Evolutionary conservation across 2,888 invertebrate species (phyloP), one percentile per base, ranked within the genome.

Genomic region (Hypselothyrea guttata): DNA sequence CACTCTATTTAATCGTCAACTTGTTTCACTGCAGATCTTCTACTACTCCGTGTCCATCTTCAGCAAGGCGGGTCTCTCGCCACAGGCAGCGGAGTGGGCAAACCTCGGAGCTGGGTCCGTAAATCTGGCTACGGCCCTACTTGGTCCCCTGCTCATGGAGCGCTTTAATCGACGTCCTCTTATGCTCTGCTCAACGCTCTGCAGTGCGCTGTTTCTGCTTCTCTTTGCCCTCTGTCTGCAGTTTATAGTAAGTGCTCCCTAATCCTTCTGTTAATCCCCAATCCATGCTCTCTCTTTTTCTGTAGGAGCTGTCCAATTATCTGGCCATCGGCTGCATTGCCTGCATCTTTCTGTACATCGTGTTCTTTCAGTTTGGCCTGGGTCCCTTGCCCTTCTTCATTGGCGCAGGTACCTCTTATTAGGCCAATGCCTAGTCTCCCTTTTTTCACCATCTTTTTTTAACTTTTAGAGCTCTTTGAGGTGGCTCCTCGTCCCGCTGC

Each of bases 371-470:
- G 48, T 91, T 96, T 59, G 97, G 96, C 0, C 91, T 97, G 30
- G 97, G 96, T 0, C 96, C 96, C 0, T 94, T 96, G 84, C 96
- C 96, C 0, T 96, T 94, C 88, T 96, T 96, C 84, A 94, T 96
- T 61, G 96, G 95, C 9, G 94, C 96, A 68, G 94, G 94, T 94
- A 65, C 5, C 45, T 41, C 13, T 7, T 1, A 31, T 60, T 13
- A 31, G 9, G 1, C 5, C n/a, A n/a, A n/a, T n/a, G n/a, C n/a
- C n/a, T n/a, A n/a, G n/a, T 35, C 1, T 1, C 5, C 1, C 27
- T 7, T 4, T 1, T 1, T 7, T 13, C 9, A 1, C 0, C 0
- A 1, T 8, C 89, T 86, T 57, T 51, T n/a, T 22, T 5, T 22
- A 5, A 4, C 22, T 22, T 22, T 22, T 90, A 90, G 97, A 97